phyloP scores from a whole-genome alignment of 2,888 invertebrate genomes.

The Drepanosiphum platanoidis region DNA sequence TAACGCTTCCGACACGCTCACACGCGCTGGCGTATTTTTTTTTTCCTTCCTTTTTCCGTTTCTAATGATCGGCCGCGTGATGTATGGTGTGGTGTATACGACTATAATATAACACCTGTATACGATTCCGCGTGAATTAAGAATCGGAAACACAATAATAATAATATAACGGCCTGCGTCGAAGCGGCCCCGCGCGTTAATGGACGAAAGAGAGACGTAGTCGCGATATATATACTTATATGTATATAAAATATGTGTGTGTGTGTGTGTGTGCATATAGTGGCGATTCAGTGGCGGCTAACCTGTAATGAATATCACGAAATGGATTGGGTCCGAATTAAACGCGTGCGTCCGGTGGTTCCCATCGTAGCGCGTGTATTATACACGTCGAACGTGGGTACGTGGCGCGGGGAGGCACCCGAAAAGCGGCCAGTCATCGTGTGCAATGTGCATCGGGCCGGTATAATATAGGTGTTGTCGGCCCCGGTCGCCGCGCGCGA shows the following conservation, averaged over 20 bases:
- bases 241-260: neutral
- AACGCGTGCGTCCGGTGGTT: neutral
- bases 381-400: neutral
- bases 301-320: constrained; percentile 53
- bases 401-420: neutral
- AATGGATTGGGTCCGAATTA: constrained; percentile 43
- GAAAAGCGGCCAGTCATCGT: constrained; percentile 40
- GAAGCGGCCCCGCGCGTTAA: neutral
- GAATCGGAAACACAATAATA: constrained; percentile 38
- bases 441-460: constrained; percentile 30
- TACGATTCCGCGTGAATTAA: constrained; percentile 20
- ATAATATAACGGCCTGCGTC: constrained; percentile 22
- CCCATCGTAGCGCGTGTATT: neutral
- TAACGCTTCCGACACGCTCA: neutral
- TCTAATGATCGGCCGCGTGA: neutral
- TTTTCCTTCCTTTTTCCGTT: neutral
- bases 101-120: neutral
- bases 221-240: neutral
- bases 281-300: neutral
- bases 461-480: neutral
- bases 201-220: constrained; percentile 20
- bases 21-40: neutral
- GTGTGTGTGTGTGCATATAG: neutral
- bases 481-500: too few species aligned
- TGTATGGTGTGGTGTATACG: neutral